phyloP scores from a whole-genome alignment of 2,113 vertebrate species.

The Anguilla rostrata region DNA sequence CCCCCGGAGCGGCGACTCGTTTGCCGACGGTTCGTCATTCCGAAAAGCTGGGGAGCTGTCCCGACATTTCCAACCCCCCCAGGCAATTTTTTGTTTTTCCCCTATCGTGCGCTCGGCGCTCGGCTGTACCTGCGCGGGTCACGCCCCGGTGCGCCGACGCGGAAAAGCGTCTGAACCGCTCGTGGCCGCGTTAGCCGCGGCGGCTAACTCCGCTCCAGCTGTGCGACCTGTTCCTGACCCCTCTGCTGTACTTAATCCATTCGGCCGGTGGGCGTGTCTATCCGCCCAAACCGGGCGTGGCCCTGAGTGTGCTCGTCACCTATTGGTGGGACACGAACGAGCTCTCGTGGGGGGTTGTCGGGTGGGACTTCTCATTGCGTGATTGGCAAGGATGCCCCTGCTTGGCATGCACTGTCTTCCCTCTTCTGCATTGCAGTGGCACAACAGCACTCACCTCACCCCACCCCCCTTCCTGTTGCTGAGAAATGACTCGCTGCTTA shows the following conservation, averaged over 20 bases:
- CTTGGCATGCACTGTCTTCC: not conserved
- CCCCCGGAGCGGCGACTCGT: not conserved
- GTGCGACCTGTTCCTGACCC: not conserved
- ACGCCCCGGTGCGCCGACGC: too few relatives aligned
- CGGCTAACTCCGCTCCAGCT: not conserved
- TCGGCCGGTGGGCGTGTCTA: too few relatives aligned
- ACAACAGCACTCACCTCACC: too few relatives aligned
- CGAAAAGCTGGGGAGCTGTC: not conserved
- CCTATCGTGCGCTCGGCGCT: too few relatives aligned
- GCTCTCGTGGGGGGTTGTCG: too few relatives aligned
- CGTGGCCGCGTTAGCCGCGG: too few relatives aligned
- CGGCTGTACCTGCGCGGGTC: too few relatives aligned
- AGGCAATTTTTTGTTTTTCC: not conserved
- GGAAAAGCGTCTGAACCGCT: too few relatives aligned
- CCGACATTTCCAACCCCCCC: not conserved
- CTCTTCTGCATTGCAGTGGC: too few relatives aligned
- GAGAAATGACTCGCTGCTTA: constrained; percentile 40
- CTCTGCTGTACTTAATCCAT: not conserved
- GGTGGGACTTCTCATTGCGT: too few relatives aligned
- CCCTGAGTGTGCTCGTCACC: not conserved
- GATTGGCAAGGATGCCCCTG: not conserved
- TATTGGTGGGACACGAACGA: not conserved
- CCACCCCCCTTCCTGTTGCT: too few relatives aligned
- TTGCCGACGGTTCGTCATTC: not conserved
- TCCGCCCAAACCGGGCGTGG: not conserved